Percentiles rank a stretch among this genome's conserved stretches.
phyloP scores from a whole-genome alignment of 2,797 vertebrate genomes.

The Characodon lateralis region DNA sequence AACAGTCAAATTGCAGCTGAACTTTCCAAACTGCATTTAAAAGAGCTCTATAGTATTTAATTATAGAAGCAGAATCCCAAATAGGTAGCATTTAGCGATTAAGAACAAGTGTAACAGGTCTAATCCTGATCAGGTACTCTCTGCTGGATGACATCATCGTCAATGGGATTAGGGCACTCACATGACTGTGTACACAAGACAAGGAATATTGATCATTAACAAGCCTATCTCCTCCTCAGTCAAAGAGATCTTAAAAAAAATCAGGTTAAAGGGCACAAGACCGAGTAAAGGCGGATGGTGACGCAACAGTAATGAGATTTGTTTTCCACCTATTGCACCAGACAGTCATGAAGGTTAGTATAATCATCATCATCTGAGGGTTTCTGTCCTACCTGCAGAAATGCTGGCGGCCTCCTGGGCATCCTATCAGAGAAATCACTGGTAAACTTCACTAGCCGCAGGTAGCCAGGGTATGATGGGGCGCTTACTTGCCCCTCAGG shows the following conservation, averaged over 20 bases:
- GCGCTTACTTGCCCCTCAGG: conserved; percentile 95
- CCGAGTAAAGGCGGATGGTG: background rate
- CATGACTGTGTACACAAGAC: conserved; percentile 41
- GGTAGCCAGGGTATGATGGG: conserved; percentile 95
- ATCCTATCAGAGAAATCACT: conserved; percentile 75
- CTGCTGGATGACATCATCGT: conserved; percentile 38
- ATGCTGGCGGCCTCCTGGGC: conserved; percentile 87
- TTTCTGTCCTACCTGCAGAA: conserved; percentile 88
- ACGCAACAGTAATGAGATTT: conserved; percentile 26
- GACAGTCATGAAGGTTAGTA: background rate
- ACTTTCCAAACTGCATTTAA: background rate
- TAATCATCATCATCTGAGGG: background rate
- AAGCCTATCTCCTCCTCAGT: conserved; percentile 33
- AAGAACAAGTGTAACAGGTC: background rate
- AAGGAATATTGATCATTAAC: conserved; percentile 43
- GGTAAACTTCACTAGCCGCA: conserved; percentile 93
- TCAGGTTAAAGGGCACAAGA: conserved; percentile 57
- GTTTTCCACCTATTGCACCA: conserved; percentile 27
- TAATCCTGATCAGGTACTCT: conserved; percentile 9
- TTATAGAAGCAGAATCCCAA: background rate
- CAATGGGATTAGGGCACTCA: conserved; percentile 46
- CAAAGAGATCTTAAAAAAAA: conserved; percentile 30
- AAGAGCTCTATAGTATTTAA: background rate
- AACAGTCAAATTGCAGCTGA: background rate
- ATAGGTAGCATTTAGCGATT: background rate